Conservation (phyloP, 2,113 vertebrate species). For the Brevimyrus niger region DNA sequence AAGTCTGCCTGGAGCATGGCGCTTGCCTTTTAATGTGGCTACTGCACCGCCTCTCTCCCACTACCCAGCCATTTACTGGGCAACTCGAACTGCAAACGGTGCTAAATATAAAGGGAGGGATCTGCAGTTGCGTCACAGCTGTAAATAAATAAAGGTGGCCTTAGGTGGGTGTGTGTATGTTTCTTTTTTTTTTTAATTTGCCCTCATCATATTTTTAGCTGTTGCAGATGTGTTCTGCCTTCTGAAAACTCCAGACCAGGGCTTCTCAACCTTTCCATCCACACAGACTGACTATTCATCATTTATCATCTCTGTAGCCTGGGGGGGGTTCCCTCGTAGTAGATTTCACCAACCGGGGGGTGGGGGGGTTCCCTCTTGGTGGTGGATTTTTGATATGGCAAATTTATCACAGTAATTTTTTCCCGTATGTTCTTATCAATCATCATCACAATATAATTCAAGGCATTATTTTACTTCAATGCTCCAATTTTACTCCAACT, state of each 20-base stretch:
- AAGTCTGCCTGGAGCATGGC: background rate
- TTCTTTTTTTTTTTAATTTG: background rate
- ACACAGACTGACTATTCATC: background rate
- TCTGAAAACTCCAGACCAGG: background rate
- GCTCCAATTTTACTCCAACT: background rate
- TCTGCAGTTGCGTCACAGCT: conserved; percentile 12
- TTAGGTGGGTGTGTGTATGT: background rate
- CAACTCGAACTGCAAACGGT: background rate
- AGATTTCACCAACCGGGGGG: background rate
- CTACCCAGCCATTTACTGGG: conserved; percentile 4
- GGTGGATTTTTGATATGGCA: background rate
- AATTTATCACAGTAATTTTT: background rate
- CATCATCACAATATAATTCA: background rate
- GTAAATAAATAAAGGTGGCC: conserved; percentile 16
- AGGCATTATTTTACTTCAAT: background rate
- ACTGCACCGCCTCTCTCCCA: background rate
- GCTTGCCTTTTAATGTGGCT: conserved; percentile 19
- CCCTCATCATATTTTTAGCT: background rate
- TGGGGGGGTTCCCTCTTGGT: too few relatives aligned
- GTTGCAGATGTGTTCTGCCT: background rate
- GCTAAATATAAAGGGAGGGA: background rate
- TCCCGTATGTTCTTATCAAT: background rate
- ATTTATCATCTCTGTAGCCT: background rate
- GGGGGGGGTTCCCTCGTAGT: background rate
- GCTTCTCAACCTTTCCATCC: background rate